Evolutionary conservation across 2,888 invertebrate genomes (phyloP), one percentile per base, ranked within the genome.

Genomic region (Lasioglossum figueresi): DNA sequence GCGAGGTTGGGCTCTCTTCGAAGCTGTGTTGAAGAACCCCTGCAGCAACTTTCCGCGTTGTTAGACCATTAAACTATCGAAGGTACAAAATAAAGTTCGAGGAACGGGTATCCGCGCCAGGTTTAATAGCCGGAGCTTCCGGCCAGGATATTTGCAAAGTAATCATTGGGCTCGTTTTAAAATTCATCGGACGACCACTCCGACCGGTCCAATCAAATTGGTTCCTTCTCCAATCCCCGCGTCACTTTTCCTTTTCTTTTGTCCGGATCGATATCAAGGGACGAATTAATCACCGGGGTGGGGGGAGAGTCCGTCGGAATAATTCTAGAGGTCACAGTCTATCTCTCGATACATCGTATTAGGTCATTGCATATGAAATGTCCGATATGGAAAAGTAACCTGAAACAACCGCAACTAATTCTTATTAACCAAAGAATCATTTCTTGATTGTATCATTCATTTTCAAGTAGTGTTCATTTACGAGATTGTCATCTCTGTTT

Each of bases 241-340:
- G 23, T 74, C 77, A 66, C 48, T 81, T 72, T 40, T 31, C 31
- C 72, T 70, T 27, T 40, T 70, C 72, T 59, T 31, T 71, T 27
- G 14, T n/a, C 19, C 78, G 48, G 40, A 31, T 80, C 76, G 79
- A 84, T 77, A 48, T 48, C 79, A 10, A 40, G 74, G 43, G 81
- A 70, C 72, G 68, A 82, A 88, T 88, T 88, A 88, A 88, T 88
- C 85, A 80, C 78, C 16, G 45, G 16, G 45, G 16, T 4, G 45
- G 16, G 16, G 0, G 66, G 43, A 34, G 52, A 43, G 72, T 48
- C 73, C 73, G 34, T 16, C 23, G 66, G 45, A 48, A 16, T 63
- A 16, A 56, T 37, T 23, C 48, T 37, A 4, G 74, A n/a, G 56
- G 74, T 59, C 66, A 23, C 52, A 16, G 43, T 34, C 31, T 52